These are phyloP conservation scores for Phalanger gymnotis DNA, from an alignment of 2,797 vertebrate species.

Conservation along the genomic window DNA sequence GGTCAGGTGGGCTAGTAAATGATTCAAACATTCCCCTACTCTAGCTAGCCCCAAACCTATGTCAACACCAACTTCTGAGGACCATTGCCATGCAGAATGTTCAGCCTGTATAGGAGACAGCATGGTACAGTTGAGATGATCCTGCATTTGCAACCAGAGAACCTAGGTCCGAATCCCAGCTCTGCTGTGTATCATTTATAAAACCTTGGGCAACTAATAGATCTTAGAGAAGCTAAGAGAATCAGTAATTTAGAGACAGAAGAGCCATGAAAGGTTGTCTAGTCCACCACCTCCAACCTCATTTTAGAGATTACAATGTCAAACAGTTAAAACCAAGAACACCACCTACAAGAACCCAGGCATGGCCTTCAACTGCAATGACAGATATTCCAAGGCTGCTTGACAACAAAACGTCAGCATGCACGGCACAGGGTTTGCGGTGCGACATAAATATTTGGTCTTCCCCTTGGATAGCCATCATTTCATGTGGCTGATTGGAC, in stretches of 20 bases:
- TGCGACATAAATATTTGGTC: background rate
- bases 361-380: background rate
- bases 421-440: background rate
- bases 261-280: background rate
- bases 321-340: background rate
- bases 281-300: background rate
- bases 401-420: background rate
- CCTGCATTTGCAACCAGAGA: background rate
- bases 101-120: background rate
- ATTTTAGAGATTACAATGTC: background rate
- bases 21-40: background rate
- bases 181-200: background rate
- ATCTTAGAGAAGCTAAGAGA: background rate
- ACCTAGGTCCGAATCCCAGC: background rate
- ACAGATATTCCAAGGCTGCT: background rate
- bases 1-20: background rate
- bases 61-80: background rate
- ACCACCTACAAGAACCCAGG: background rate
- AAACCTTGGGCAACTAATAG: background rate
- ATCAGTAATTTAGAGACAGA: background rate
- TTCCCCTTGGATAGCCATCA: background rate
- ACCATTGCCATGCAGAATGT: background rate
- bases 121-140: background rate
- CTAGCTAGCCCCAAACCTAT: background rate
- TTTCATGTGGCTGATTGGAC: background rate